A percentile compares a stretch with the other conserved stretches of the same genome.
Conservation (phyloP, 2,797 vertebrate genomes). For the Acrossocheilus wenchowensis region DNA sequence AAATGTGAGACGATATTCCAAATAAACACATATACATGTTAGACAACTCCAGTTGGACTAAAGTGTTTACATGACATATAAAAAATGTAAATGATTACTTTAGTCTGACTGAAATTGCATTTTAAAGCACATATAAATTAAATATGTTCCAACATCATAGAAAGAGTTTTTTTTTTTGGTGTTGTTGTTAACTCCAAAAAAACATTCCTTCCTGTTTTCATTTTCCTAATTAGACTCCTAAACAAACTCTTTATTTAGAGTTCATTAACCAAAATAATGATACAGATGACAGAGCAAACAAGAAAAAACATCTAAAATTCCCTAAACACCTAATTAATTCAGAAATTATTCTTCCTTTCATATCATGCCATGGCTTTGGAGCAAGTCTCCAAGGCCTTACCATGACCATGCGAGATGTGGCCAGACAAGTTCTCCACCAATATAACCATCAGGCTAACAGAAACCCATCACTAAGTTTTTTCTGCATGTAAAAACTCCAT, state of each 20-base stretch:
- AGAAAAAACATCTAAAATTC: conserved; percentile 9
- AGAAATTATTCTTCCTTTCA: neutral
- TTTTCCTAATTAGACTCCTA: conserved; percentile 12
- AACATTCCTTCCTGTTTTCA: neutral
- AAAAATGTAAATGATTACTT: neutral
- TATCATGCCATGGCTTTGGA: neutral
- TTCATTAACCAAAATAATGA: conserved; percentile 16
- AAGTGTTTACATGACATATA: neutral
- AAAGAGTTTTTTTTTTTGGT: neutral
- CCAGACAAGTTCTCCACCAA: neutral
- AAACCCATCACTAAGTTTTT: neutral
- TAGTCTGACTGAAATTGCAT: neutral
- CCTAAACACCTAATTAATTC: conserved; percentile 24
- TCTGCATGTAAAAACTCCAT: neutral
- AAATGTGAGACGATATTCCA: neutral
- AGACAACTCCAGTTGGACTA: neutral
- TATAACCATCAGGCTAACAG: neutral
- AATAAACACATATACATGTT: neutral
- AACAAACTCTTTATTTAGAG: neutral
- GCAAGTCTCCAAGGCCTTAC: conserved; percentile 7
- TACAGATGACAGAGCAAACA: neutral
- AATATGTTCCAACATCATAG: neutral
- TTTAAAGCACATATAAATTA: neutral
- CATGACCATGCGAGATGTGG: neutral
- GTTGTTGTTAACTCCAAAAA: neutral